Evolutionary conservation across 2,797 vertebrate species (phyloP), one percentile per base, ranked within the genome.

Genomic region (Falco biarmicus): DNA sequence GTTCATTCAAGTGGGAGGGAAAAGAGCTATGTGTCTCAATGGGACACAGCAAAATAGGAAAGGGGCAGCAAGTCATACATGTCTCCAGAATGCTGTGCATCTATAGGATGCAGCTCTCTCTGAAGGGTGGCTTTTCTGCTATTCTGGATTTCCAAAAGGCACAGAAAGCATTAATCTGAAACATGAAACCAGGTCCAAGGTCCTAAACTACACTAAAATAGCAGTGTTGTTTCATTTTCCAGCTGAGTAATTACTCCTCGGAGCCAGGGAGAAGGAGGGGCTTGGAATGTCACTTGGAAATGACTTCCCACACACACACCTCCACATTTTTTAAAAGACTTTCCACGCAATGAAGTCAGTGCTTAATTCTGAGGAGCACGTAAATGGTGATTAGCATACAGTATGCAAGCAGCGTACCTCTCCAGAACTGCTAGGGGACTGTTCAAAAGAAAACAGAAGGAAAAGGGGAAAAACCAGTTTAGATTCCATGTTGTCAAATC

Each of bases 211-310:
- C 69, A 84, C 94, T 96, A 95, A 98, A 98, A 97, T 97, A 97
- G 95, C 75, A 97, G 91, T 3, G 56, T n/a, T 73, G 74, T 97
- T 96, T 95, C 39, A 90, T 95, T 98, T 98, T 98, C 97, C 97
- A 98, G 97, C 95, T 56, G 94, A 97, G 90, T 95, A 97, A 97
- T 94, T 97, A 80, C 91, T 96, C 90, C 81, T 94, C 11, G 63
- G 97, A 98, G 97, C 97, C 97, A 96, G 53, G 21, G 48, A 91
- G 70, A 91, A 87, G 93, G 91, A 97, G 87, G 93, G 51, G 60
- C 93, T 96, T 97, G 97, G 97, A 98, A 98, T 95, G 97, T 95
- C 92, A 47, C 96, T 97, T 97, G 96, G 97, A 97, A 98, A 97
- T 89, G 79, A 94, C 95, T 96, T 92, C 75, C 71, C 75, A 1